phyloP scores from a whole-genome alignment of 2,113 vertebrate species.

The Amia ocellicauda region DNA sequence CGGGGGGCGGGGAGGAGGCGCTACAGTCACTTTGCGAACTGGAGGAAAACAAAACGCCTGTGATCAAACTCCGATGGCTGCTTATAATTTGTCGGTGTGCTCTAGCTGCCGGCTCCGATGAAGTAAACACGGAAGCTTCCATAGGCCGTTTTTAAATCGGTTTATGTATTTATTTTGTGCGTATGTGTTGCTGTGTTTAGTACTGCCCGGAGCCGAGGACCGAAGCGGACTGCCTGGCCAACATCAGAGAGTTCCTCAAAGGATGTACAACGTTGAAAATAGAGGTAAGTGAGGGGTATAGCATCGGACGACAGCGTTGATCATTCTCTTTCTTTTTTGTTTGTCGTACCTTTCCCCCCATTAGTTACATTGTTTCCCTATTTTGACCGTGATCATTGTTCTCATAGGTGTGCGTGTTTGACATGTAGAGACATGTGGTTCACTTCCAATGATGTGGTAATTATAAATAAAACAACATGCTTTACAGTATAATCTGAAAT shows the following conservation, averaged over 20 bases:
- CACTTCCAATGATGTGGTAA: too few species aligned
- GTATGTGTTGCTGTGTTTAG: constrained; percentile 55
- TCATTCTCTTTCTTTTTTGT: too few species aligned
- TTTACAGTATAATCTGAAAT: too few species aligned
- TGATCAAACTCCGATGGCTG: background rate
- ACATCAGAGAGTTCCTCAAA: constrained; percentile 87
- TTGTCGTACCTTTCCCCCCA: too few species aligned
- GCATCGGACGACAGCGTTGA: too few species aligned
- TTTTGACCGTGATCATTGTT: too few species aligned
- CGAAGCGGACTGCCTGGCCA: constrained; percentile 81
- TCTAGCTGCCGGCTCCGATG: background rate
- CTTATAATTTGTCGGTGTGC: background rate
- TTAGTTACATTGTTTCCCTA: too few species aligned
- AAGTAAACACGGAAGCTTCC: background rate
- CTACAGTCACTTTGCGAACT: background rate
- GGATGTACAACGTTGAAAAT: constrained; percentile 81
- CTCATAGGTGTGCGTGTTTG: too few species aligned
- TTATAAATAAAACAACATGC: too few species aligned
- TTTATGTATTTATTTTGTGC: background rate
- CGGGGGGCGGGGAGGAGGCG: background rate
- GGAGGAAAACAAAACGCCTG: background rate
- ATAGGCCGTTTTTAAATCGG: background rate
- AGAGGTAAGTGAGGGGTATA: constrained; percentile 73
- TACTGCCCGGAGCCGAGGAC: constrained; percentile 82
- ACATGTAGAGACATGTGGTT: too few species aligned